These are phyloP conservation scores for Napeogenes sylphis DNA, from an alignment of 2,888 invertebrate species.

Conservation along the genomic window DNA sequence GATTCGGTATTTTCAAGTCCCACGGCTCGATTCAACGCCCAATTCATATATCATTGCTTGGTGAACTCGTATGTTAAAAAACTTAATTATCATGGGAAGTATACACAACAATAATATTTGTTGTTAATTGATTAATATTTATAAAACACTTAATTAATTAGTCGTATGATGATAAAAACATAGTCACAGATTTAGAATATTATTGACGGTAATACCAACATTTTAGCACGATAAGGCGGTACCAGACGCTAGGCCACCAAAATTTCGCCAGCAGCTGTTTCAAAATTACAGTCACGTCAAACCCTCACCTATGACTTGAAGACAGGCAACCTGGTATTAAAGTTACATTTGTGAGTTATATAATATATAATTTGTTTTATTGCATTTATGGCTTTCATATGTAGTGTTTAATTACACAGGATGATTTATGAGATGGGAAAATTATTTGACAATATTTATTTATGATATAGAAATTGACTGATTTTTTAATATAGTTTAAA, in stretches of 20 bases:
- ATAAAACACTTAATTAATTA: too few relatives aligned
- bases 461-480: too few relatives aligned
- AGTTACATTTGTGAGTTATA: conserved; percentile 48
- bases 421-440: conserved; percentile 1
- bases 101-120: too few relatives aligned
- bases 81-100: neutral
- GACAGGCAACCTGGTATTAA: conserved; percentile 54
- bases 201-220: too few relatives aligned
- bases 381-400: conserved; percentile 1
- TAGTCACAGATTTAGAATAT: too few relatives aligned
- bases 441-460: neutral
- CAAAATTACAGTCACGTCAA: conserved; percentile 29
- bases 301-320: conserved; percentile 52
- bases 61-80: conserved; percentile 9
- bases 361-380: conserved; percentile 41
- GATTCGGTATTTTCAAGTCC: conserved; percentile 46
- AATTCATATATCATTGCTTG: conserved; percentile 35
- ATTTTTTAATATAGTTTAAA: too few relatives aligned
- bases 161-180: too few relatives aligned
- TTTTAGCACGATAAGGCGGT: neutral
- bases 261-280: conserved; percentile 19
- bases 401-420: neutral
- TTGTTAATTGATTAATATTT: too few relatives aligned
- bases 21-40: conserved; percentile 47
- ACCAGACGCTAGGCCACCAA: conserved; percentile 12